Evolutionary conservation across 1,140 invertebrate species (phyloP).

Genomic region (Hylaeus volcanicus): DNA sequence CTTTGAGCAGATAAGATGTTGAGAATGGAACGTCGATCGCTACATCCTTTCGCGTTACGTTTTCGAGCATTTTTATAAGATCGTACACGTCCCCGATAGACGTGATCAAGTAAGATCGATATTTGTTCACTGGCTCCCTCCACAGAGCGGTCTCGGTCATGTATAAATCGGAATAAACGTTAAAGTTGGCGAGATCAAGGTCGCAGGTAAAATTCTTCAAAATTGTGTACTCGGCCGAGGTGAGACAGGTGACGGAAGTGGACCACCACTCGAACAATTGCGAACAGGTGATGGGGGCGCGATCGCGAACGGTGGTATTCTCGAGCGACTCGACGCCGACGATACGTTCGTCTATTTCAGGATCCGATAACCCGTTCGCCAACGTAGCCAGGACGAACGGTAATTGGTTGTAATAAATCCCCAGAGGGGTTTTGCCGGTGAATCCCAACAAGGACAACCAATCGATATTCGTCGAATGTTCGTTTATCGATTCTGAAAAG

Average conservation of each 20-base stretch:
- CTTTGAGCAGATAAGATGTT: slow-evolving; percentile 54
- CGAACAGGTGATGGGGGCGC: slow-evolving; percentile 53
- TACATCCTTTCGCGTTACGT: slow-evolving; percentile 25
- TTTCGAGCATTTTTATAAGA: slow-evolving; percentile 40
- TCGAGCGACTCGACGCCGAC: slow-evolving; percentile 24
- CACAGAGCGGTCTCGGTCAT: slow-evolving; percentile 59
- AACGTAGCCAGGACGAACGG: slow-evolving; percentile 70
- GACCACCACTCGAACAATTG: slow-evolving; percentile 69
- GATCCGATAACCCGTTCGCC: slow-evolving; percentile 69
- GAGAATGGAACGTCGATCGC: slow-evolving; percentile 62
- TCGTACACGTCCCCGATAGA: slow-evolving; percentile 63
- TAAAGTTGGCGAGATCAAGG: slow-evolving; percentile 68
- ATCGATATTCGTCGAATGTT: slow-evolving; percentile 30
- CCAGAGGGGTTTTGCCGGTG: slow-evolving; percentile 61
- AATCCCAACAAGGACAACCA: slow-evolving; percentile 72
- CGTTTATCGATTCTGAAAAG: neutral
- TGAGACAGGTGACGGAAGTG: slow-evolving; percentile 61
- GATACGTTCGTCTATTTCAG: slow-evolving; percentile 57
- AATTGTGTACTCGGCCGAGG: slow-evolving; percentile 63
- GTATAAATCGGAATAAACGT: slow-evolving; percentile 68
- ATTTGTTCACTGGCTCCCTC: slow-evolving; percentile 59
- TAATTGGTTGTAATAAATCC: slow-evolving; percentile 64
- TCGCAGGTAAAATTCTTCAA: slow-evolving; percentile 74
- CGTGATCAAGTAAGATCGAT: slow-evolving; percentile 55
- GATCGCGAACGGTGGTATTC: neutral